A percentile compares a stretch with the other conserved stretches of the same genome.
phyloP scores from a whole-genome alignment of 1,140 invertebrate species.

The Bacillus rossius region DNA sequence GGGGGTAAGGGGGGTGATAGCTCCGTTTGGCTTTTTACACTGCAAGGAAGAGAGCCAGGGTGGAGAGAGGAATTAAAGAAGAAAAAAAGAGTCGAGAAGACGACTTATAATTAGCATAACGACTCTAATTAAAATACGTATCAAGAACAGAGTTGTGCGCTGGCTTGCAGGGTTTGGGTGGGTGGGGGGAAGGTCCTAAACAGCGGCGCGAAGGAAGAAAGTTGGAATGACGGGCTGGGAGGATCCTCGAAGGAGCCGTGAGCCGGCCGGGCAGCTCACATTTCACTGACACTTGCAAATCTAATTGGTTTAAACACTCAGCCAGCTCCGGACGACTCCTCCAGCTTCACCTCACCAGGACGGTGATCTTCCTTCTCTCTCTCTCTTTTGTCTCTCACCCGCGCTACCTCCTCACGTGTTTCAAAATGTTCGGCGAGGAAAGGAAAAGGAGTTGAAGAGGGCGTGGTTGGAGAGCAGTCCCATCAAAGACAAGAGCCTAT shows the following conservation, averaged over 20 bases:
- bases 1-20: background rate
- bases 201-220: constrained; percentile 29
- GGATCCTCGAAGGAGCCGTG: background rate
- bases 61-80: constrained; percentile 35
- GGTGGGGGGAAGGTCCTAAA: constrained; percentile 41
- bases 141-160: constrained; percentile 42
- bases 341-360: background rate
- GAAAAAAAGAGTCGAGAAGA: constrained; percentile 39
- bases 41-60: constrained; percentile 10
- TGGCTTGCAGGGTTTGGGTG: too few relatives aligned
- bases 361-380: background rate
- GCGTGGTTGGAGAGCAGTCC: too few relatives aligned
- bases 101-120: constrained; percentile 48
- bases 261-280: constrained; percentile 17
- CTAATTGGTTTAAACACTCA: constrained; percentile 32
- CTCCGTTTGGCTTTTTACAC: constrained; percentile 1
- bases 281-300: constrained; percentile 36
- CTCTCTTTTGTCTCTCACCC: too few relatives aligned
- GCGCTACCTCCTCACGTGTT: too few relatives aligned
- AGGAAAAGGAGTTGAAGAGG: too few relatives aligned
- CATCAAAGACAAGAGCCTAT: too few relatives aligned
- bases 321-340: background rate
- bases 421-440: too few relatives aligned
- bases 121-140: constrained; percentile 51
- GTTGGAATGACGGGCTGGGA: background rate